A percentile compares a stretch with the other conserved stretches of the same genome.
Evolutionary conservation across 2,113 vertebrate genomes (phyloP).

Genomic region (Eptatretus burgeri): DNA sequence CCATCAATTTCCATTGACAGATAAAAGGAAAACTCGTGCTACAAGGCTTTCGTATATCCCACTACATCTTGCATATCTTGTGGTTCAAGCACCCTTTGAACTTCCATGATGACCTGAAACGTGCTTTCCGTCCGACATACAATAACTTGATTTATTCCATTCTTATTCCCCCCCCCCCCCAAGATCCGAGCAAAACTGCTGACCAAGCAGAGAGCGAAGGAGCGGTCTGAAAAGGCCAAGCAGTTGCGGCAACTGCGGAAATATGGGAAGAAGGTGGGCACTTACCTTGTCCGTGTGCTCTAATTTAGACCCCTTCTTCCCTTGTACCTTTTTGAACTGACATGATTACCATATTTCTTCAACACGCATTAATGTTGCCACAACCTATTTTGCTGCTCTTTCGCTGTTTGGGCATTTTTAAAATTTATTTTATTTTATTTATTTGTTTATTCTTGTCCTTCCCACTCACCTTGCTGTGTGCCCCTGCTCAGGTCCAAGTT

Average conservation of each 20-base stretch:
- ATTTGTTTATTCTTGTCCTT: no score
- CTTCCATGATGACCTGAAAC: no score
- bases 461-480: conserved; percentile 5
- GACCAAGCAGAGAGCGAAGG: conserved; percentile 44
- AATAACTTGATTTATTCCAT: not conserved
- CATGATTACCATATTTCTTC: not conserved
- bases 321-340: not conserved
- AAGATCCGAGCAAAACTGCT: conserved; percentile 57
- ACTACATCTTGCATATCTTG: no score
- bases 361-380: not conserved
- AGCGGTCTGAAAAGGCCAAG: conserved; percentile 74
- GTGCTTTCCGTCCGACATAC: no score
- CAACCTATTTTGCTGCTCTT: no score
- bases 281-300: conserved; percentile 4
- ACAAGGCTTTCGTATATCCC: no score
- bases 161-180: conserved; percentile 10
- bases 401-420: no score
- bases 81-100: no score
- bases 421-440: no score
- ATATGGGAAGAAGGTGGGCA: conserved; percentile 67
- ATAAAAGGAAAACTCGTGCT: no score
- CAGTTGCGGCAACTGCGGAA: conserved; percentile 69
- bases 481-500: conserved; percentile 40
- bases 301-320: not conserved
- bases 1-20: no score